Evolutionary conservation across 2,888 invertebrate genomes (phyloP), one percentile per base, ranked within the genome.

Genomic region (Sussaba pulchella): DNA sequence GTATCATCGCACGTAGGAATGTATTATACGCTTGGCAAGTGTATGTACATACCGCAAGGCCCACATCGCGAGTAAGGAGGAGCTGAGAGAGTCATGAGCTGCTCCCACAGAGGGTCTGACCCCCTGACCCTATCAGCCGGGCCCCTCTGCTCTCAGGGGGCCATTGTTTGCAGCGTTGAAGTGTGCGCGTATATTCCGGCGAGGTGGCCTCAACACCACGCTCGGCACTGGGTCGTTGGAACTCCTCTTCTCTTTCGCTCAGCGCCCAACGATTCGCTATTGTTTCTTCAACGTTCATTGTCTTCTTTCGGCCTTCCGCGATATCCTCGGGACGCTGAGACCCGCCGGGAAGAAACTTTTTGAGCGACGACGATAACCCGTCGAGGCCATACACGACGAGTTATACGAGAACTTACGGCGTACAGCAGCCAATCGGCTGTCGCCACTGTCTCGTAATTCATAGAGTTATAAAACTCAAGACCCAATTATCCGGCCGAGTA

Each of bases 101-200:
- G 83, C 89, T 91, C 90, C 90, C 90, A 89, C 90, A 89, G 90
- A 89, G 90, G 88, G 89, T 89, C 88, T 89, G 89, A 91, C 90
- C 90, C 79, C 73, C 14, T 86, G 90, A 89, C 91, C 91, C 90
- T 88, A 90, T 90, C 91, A 89, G 89, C 85, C 88, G 75, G 86
- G 85, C 85, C 87, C 84, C 86, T n/a, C 86, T 85, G 70, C 59
- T 76, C 77, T 84, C 80, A 74, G 87, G 59, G 45, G 70, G 57
- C 89, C 87, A 89, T 89, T 89, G 88, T 88, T 90, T 88, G 89
- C 87, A 86, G 87, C 86, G 87, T 66, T 87, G 86, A 87, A 85
- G 86, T 87, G 85, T 84, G 86, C 87, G 85, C 86, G 85, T 82
- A 82, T 31, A 31, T 31, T 85, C 84, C 84, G 86, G 87, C 83